phyloP scores from a whole-genome alignment of 35 echinoderm and acorn worm species.

The Holothuria glaberrima region DNA sequence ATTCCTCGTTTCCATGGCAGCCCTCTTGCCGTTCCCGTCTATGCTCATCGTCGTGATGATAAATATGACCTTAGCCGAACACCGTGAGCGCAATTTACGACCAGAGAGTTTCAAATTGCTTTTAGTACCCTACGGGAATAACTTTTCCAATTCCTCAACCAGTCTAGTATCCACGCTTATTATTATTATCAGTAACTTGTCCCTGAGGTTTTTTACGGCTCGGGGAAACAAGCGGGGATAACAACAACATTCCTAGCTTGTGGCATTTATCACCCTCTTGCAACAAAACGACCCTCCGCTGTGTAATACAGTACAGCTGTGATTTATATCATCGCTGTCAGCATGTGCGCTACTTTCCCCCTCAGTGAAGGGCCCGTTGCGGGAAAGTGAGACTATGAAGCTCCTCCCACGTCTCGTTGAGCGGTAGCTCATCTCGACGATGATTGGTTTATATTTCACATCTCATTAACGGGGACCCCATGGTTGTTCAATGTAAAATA shows the following conservation, averaged over 20 bases:
- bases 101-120: conserved; percentile 45
- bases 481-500: background rate
- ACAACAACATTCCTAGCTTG: conserved; percentile 67
- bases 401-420: background rate
- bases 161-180: conserved; percentile 50
- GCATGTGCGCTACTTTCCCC: conserved; percentile 41
- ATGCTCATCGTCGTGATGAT: background rate
- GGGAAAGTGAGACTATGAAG: background rate
- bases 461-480: conserved; percentile 17
- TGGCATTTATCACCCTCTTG: conserved; percentile 59
- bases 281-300: conserved; percentile 55
- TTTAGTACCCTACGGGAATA: conserved; percentile 52
- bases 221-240: conserved; percentile 37
- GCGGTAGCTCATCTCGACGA: background rate
- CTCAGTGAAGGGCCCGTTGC: conserved; percentile 28
- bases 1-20: too few relatives aligned
- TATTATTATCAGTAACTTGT: conserved; percentile 49
- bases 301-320: conserved; percentile 61
- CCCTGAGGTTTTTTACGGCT: conserved; percentile 63
- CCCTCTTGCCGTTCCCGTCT: too few relatives aligned
- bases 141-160: conserved; percentile 55
- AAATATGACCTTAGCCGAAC: conserved; percentile 41
- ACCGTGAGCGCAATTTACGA: conserved; percentile 60
- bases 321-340: conserved; percentile 62
- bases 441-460: conserved; percentile 4